phyloP scores from a whole-genome alignment of 2,797 vertebrate genomes.

The Sphenopsis melanotis region DNA sequence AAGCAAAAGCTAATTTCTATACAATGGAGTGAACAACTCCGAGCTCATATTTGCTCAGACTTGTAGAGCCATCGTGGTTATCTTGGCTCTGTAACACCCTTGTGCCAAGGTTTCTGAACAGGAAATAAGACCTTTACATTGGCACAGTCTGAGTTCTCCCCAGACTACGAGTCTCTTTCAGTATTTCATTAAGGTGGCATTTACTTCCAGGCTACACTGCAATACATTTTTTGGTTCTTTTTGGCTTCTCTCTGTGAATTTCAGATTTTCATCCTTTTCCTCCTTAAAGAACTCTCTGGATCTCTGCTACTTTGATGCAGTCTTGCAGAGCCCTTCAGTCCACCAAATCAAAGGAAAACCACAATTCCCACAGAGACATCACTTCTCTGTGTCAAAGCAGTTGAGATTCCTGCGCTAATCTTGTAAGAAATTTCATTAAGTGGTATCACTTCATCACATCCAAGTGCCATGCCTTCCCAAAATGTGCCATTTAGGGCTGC shows the following conservation, averaged over 20 bases:
- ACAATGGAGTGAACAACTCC: background rate
- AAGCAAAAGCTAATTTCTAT: background rate
- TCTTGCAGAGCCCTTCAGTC: background rate
- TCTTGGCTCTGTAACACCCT: background rate
- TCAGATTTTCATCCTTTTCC: background rate
- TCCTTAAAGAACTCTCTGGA: background rate
- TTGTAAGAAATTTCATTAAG: background rate
- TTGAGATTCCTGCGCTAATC: conserved; percentile 24
- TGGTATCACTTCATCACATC: background rate
- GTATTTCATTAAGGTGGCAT: background rate
- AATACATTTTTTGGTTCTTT: background rate
- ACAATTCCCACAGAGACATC: background rate
- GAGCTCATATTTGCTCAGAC: background rate
- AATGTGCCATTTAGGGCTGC: background rate
- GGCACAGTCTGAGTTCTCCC: background rate
- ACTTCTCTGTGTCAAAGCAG: background rate
- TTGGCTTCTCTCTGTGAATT: background rate
- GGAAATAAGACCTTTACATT: background rate
- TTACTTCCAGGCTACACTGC: background rate
- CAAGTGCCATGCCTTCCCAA: background rate
- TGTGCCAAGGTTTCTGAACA: background rate
- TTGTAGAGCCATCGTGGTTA: background rate
- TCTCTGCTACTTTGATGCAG: background rate
- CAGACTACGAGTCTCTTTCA: background rate
- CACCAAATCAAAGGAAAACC: conserved; percentile 8